Conservation (phyloP, 2,113 vertebrate species). For the Loxodonta africana region DNA sequence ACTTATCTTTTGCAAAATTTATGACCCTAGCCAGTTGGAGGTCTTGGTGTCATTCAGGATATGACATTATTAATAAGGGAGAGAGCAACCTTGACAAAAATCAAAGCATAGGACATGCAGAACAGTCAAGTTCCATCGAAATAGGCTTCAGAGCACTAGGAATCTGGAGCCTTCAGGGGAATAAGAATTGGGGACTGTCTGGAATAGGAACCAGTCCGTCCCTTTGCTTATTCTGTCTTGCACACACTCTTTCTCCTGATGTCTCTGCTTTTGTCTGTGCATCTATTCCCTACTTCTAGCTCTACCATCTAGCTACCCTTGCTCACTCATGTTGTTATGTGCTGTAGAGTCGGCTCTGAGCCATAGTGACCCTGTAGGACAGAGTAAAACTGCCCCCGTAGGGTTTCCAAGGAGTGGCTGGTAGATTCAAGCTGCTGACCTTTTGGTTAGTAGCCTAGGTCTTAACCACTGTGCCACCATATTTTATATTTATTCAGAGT, state of each 20-base stretch:
- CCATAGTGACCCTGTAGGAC: no score
- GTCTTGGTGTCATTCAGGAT: background rate
- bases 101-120: background rate
- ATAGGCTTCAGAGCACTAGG: background rate
- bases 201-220: background rate
- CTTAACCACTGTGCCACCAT: no score
- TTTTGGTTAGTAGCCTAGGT: no score
- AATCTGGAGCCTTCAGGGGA: background rate
- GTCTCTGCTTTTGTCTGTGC: background rate
- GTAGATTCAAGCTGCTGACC: no score
- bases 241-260: background rate
- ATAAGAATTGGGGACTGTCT: background rate
- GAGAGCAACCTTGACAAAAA: background rate
- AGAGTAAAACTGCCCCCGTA: no score
- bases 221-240: no score
- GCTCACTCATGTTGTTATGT: background rate
- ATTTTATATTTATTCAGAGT: background rate
- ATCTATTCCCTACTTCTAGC: background rate
- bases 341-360: no score
- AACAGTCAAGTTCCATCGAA: background rate
- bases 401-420: no score
- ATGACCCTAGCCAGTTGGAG: background rate
- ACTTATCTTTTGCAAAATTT: conserved; percentile 45
- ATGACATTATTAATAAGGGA: conserved; percentile 1
- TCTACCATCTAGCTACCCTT: background rate